Base-by-base conservation (phyloP, 2,113 vertebrate genomes). In the Genyomyrus donnyi region DNA sequence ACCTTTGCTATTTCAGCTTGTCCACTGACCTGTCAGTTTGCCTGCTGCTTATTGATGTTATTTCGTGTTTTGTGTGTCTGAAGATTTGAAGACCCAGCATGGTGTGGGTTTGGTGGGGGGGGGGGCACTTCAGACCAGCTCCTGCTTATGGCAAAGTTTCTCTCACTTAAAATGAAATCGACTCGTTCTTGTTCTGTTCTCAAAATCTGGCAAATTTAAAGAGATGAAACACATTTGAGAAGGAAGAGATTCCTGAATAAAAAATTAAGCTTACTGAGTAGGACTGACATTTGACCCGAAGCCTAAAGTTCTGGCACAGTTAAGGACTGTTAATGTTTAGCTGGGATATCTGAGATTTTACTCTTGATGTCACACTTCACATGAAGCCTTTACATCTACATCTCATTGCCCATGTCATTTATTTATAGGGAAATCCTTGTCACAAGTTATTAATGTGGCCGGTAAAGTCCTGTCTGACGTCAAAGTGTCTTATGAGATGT, bases 1-100 rank as follows among this genome's bases (percentile, higher is more conserved):
- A 98, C 97, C 97, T 98, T 98, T 97, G 96, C 96, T 95, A 95
- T 97, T 96, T 97, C 96, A 95, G 94, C 95, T 96, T 96, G 97
- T 96, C 96, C 96, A 96, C 62, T 92, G 95, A 97, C 97, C 98
- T 98, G 98, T 98, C 98, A 98, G 97, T 24, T 95, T 96, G 97
- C 97, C 97, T 98, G 97, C 98, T 99, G 97, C 97, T 98, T 98
- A 98, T 99, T 99, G 97, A 99, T 99, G 97, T 98, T 97, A 56
- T 97, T 97, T 96, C 97, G 97, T 98, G 97, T 98, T 99, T 99
- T 98, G 98, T 98, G 97, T 98, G 94, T 95, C 96, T 95, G 96
- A 70, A 97, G 97, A 97, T 97, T 97, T 98, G 97, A 98, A 96
- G 97, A 96, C 95, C 95, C 97, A 97, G 98, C 97, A 98, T 94